phyloP scores from a whole-genome alignment of 2,797 vertebrate species.

The Cuniculus paca region DNA sequence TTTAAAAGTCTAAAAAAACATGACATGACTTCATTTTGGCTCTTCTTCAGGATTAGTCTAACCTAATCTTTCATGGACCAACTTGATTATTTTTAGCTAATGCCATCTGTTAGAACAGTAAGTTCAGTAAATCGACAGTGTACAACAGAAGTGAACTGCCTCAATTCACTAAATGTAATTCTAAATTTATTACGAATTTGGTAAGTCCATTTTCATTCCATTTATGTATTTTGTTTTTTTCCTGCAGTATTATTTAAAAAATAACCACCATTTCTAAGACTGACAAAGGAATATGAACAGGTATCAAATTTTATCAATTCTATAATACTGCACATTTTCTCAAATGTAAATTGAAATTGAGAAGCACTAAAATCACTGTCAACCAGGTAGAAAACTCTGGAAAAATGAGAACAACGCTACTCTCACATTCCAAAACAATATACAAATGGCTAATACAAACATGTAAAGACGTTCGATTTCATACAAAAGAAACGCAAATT shows the following conservation, averaged over 20 bases:
- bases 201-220: slow-evolving; percentile 25
- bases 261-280: slow-evolving; percentile 29
- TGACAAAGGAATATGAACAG: background rate
- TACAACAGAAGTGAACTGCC: slow-evolving; percentile 29
- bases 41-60: slow-evolving; percentile 40
- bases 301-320: background rate
- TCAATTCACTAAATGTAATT: slow-evolving; percentile 42
- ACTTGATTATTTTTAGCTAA: slow-evolving; percentile 56
- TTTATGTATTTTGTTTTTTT: slow-evolving; percentile 29
- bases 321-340: background rate
- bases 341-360: slow-evolving; percentile 23
- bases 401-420: slow-evolving; percentile 5
- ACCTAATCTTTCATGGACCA: slow-evolving; percentile 59
- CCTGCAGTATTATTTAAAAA: slow-evolving; percentile 22
- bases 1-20: slow-evolving; percentile 58
- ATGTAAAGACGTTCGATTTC: slow-evolving; percentile 32
- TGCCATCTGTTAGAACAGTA: slow-evolving; percentile 30
- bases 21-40: slow-evolving; percentile 32
- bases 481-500: slow-evolving; percentile 61
- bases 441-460: slow-evolving; percentile 11
- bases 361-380: slow-evolving; percentile 24
- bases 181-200: slow-evolving; percentile 13
- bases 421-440: slow-evolving; percentile 36
- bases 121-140: slow-evolving; percentile 21
- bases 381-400: background rate